Base-by-base conservation (phyloP, 2,797 vertebrate genomes). In the Glyptemys insculpta region DNA sequence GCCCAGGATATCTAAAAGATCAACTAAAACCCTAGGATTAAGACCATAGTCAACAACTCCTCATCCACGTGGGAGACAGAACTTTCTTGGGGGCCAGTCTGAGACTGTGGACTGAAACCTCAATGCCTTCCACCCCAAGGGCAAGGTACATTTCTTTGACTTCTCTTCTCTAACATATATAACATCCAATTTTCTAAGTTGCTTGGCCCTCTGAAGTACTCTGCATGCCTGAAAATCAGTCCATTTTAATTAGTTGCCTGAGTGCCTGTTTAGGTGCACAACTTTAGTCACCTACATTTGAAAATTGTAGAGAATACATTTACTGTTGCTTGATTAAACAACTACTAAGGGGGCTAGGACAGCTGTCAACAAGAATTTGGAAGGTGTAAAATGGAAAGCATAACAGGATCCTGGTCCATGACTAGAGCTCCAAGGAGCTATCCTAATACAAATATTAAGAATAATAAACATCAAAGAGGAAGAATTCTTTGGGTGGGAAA, bases 341-440 rank as follows among this genome's bases (percentile, higher is more conserved):
- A 91, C 91, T 90, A 83, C 83, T 49, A 85, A 44, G 49, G 52
- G 92, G 16, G n/a, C 53, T 84, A 88, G 18, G 34, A 68, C 34
- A 68, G 37, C 65, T 72, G 65, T 6, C 65, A 3, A 4, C 29
- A 41, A 78, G 85, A 86, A 85, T 34, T 80, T 21, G 34, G 72
- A 89, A 83, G 86, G n/a, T 37, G 65, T 79, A 89, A 92, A 94
- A 95, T 79, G 81, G 88, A 95, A 93, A 95, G 86, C 83, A 93
- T 37, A 16, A 88, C 68, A 82, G 86, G 81, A 21, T 85, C 89
- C 80, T 84, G 84, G 50, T 79, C 94, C 94, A 79, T 54, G 93
- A 49, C 18, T 37, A 72, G 65, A 12, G n/a, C 9, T 72, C 19
- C n/a, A 31, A 84, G 57, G 72, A 95, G 57, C 88, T 95, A 91